phyloP scores from a whole-genome alignment of 1,140 invertebrate genomes.

The Arctopsyche grandis region DNA sequence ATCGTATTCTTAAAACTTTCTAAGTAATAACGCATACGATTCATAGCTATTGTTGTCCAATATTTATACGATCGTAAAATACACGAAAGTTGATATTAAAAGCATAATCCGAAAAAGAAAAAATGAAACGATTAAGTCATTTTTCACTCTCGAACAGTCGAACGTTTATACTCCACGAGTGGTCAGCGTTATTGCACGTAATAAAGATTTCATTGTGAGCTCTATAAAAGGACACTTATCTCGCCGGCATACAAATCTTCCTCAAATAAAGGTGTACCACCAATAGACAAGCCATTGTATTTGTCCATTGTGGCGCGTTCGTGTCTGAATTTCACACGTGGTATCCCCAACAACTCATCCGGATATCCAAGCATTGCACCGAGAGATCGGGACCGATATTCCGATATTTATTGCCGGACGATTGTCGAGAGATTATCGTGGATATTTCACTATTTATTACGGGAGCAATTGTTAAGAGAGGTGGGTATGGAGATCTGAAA shows the following conservation, averaged over 20 bases:
- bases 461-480: constrained; percentile 51
- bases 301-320: constrained; percentile 8
- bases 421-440: constrained; percentile 36
- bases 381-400: constrained; percentile 49
- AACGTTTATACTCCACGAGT: constrained; percentile 1
- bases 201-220: constrained; percentile 31
- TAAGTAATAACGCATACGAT: too few relatives aligned
- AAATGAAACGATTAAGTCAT: too few relatives aligned
- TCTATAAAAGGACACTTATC: constrained; percentile 23
- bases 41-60: too few relatives aligned
- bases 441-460: constrained; percentile 42
- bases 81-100: too few relatives aligned
- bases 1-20: too few relatives aligned
- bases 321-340: constrained; percentile 14
- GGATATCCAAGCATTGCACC: constrained; percentile 34
- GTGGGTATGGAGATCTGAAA: constrained; percentile 46
- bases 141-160: not conserved
- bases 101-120: too few relatives aligned
- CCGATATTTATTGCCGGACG: constrained; percentile 50
- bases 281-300: constrained; percentile 11
- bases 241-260: constrained; percentile 20
- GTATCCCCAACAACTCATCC: constrained; percentile 24
- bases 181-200: constrained; percentile 13
- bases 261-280: not conserved
- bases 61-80: too few relatives aligned